phyloP scores from a whole-genome alignment of 2,113 vertebrate species.

The Zootoca vivipara region DNA sequence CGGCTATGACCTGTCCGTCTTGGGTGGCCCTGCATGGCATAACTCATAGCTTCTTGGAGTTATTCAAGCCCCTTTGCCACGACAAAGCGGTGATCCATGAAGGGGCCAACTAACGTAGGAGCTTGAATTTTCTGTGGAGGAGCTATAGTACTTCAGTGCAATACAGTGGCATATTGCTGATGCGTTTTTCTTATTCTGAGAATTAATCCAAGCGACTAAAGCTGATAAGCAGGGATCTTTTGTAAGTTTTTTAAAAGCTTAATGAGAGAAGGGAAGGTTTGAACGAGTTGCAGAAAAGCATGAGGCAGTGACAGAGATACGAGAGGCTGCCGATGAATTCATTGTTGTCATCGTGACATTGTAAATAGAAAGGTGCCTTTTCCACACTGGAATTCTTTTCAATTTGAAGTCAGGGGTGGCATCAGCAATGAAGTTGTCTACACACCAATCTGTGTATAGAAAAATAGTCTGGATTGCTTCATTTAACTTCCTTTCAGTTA shows the following conservation, averaged over 20 bases:
- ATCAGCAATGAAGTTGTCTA: slow-evolving; percentile 30
- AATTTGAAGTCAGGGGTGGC: not conserved
- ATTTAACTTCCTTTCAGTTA: slow-evolving; percentile 5
- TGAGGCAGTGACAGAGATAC: not conserved
- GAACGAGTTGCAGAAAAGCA: accelerated
- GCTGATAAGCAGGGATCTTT: accelerated
- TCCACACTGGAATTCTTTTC: slow-evolving; percentile 16
- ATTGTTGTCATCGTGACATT: not conserved
- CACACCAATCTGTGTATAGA: not conserved
- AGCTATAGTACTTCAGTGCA: not conserved
- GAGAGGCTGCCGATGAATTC: not conserved
- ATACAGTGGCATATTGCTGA: not conserved
- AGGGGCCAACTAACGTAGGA: not conserved
- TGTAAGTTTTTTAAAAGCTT: not conserved
- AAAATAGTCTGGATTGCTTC: not conserved
- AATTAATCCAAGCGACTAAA: not conserved
- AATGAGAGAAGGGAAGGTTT: not conserved
- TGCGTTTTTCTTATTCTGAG: not conserved
- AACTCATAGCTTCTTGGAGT: too few species aligned
- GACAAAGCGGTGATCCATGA: too few species aligned
- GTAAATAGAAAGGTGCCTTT: slow-evolving; percentile 30
- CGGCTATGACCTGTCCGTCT: too few species aligned
- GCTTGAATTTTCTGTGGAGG: not conserved
- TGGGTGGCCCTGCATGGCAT: too few species aligned
- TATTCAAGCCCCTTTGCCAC: too few species aligned